phyloP scores from a whole-genome alignment of 2,888 invertebrate species.

The Diaprepes abbreviatus region DNA sequence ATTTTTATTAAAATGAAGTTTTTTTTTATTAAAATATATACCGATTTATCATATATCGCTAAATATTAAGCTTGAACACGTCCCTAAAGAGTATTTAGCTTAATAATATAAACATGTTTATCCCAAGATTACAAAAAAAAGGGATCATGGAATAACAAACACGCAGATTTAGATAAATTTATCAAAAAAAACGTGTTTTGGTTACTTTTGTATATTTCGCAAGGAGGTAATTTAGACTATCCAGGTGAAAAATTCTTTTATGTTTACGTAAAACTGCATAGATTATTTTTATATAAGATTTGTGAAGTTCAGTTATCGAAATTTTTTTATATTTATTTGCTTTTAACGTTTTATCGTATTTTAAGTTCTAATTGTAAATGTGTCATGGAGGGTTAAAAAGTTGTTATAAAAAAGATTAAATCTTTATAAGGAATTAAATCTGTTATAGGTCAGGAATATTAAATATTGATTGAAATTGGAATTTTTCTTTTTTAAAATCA shows the following conservation, averaged over 20 bases:
- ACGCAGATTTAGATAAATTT: neutral
- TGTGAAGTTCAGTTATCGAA: neutral
- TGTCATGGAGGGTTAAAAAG: too few species aligned
- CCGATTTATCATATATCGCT: neutral
- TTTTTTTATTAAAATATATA: neutral
- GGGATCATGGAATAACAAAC: conserved; percentile 5
- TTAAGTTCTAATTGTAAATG: too few species aligned
- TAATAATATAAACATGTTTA: neutral
- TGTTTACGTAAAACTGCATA: too few species aligned
- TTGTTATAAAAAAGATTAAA: too few species aligned
- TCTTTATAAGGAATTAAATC: too few species aligned
- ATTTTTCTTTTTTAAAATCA: too few species aligned
- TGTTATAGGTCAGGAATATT: too few species aligned
- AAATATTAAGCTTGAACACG: neutral
- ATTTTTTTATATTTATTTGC: neutral
- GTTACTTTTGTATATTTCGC: neutral
- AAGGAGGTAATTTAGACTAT: neutral
- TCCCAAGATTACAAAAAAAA: neutral
- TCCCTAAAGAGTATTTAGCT: conserved; percentile 1
- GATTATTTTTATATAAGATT: neutral
- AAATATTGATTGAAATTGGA: too few species aligned
- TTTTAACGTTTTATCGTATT: too few species aligned
- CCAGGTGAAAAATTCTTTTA: too few species aligned
- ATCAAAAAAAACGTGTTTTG: neutral
- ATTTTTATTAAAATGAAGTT: neutral